Evolutionary conservation across 2,113 vertebrate genomes (phyloP).

Genomic region (Silurus glanis): DNA sequence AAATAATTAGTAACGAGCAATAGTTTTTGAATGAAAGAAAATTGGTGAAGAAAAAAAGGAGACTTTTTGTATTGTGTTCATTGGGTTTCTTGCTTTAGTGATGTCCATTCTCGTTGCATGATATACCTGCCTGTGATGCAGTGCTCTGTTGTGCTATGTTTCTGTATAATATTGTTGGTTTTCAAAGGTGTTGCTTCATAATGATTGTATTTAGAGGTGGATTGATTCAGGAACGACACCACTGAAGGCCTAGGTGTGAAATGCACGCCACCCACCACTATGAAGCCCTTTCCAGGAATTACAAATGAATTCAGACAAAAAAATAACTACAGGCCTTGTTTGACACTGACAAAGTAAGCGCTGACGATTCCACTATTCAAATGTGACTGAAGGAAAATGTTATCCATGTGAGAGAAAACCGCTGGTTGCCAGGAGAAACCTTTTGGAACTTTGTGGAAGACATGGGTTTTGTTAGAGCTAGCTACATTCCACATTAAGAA

Average conservation of each 20-base stretch:
- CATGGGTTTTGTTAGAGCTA: background rate
- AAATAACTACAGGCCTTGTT: background rate
- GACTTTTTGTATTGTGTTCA: too few relatives aligned
- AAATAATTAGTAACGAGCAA: background rate
- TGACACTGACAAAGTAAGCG: background rate
- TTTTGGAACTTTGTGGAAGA: background rate
- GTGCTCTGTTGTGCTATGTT: too few relatives aligned
- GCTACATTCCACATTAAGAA: background rate
- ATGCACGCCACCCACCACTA: too few relatives aligned
- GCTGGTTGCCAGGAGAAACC: background rate
- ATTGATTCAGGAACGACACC: too few relatives aligned
- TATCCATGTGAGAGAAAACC: background rate
- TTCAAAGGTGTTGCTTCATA: too few relatives aligned
- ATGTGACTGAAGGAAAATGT: background rate
- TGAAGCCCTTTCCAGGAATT: background rate
- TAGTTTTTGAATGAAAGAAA: background rate
- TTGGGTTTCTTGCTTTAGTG: too few relatives aligned
- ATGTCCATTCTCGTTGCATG: too few relatives aligned
- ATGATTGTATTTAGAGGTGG: too few relatives aligned
- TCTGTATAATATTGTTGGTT: too few relatives aligned
- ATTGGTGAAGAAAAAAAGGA: background rate
- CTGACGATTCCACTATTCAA: background rate
- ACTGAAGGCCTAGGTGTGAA: too few relatives aligned
- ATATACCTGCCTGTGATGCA: too few relatives aligned
- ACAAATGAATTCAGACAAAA: background rate